A percentile compares a stretch with the other conserved stretches of the same genome.
Evolutionary conservation across 1,140 invertebrate species (phyloP).

Genomic region (Drosophila mauritiana): DNA sequence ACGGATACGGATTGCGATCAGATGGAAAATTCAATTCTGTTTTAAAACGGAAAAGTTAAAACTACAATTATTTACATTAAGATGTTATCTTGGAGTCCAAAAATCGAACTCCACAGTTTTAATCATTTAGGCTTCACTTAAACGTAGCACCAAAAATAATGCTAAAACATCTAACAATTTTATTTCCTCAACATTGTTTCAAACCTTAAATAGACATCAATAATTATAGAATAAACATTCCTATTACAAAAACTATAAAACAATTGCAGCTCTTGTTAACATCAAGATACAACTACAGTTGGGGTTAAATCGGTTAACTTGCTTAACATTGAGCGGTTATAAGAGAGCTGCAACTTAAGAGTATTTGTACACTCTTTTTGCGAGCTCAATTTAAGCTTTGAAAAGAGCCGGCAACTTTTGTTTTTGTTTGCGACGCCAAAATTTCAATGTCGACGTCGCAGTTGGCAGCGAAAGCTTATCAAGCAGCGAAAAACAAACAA

Average conservation of each 20-base stretch:
- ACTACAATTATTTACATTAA: no score
- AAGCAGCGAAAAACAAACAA: not conserved
- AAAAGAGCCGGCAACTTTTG: constrained; percentile 60
- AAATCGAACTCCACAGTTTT: no score
- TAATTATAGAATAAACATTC: no score
- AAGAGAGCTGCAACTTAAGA: not conserved
- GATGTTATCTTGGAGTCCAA: no score
- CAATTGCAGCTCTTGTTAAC: not conserved
- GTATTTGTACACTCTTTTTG: no score
- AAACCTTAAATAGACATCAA: no score
- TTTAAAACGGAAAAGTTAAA: not conserved
- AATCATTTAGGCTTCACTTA: no score
- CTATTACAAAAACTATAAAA: no score
- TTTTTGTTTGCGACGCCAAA: constrained; percentile 63
- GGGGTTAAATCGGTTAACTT: not conserved
- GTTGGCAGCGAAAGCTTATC: constrained; percentile 41
- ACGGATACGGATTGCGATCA: not conserved
- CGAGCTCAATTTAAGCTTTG: no score
- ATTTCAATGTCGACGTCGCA: constrained; percentile 67
- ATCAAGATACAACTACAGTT: not conserved
- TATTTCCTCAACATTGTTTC: no score
- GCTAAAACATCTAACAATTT: no score
- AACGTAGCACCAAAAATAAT: no score
- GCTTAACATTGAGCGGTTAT: not conserved
- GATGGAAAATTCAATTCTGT: not conserved